Percentiles rank a stretch among this genome's conserved stretches.
Evolutionary conservation across 64 coral and sea anemone species (phyloP).

Genomic region (Stichodactyla helianthus): DNA sequence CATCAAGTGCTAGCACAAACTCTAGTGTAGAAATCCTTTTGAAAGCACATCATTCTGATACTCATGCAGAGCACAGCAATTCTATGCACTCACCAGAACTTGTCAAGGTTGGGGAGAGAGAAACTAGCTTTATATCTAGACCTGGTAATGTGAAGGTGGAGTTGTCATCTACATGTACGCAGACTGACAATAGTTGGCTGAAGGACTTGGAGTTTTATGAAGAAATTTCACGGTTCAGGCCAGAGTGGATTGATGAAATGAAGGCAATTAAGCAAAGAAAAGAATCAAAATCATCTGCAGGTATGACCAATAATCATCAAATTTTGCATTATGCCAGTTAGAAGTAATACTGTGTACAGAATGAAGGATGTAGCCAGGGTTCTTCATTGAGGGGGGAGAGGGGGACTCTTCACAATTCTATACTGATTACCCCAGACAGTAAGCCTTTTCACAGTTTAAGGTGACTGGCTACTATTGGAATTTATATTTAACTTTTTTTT

Average conservation of each 20-base stretch:
- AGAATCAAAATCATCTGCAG: constrained; percentile 34
- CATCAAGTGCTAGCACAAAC: constrained; percentile 25
- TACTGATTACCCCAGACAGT: too few relatives aligned
- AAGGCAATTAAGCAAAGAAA: constrained; percentile 20
- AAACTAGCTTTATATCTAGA: constrained; percentile 29
- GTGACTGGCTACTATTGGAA: too few relatives aligned
- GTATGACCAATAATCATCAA: neutral
- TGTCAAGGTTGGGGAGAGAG: constrained; percentile 12
- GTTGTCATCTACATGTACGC: constrained; percentile 48
- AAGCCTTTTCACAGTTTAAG: too few relatives aligned
- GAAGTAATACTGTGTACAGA: neutral
- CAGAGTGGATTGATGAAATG: constrained; percentile 39
- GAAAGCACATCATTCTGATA: neutral
- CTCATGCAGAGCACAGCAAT: neutral
- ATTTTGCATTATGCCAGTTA: neutral
- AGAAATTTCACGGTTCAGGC: constrained; percentile 19
- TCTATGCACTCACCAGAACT: constrained; percentile 8
- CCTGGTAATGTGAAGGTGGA: constrained; percentile 6
- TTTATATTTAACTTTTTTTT: too few relatives aligned
- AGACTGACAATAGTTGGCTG: constrained; percentile 75
- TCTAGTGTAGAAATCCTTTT: constrained; percentile 18
- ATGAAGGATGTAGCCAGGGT: neutral
- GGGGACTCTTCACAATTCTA: too few relatives aligned
- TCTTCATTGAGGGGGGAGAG: too few relatives aligned
- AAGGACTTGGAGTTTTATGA: constrained; percentile 58